phyloP scores from a whole-genome alignment of 2,797 vertebrate species.

The Melanogrammus aeglefinus region DNA sequence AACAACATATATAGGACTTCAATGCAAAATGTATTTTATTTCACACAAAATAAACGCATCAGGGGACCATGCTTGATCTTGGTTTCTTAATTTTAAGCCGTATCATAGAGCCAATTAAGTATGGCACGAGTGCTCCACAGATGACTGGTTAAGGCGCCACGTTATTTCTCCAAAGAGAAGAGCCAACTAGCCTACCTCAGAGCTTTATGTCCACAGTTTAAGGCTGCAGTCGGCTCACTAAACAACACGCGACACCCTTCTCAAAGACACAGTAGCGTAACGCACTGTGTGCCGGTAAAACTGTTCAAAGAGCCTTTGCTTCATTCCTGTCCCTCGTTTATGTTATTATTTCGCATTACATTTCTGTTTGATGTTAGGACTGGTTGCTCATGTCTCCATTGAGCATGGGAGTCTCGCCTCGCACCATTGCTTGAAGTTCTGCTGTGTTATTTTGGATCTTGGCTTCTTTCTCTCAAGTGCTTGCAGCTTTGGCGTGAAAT shows the following conservation, averaged over 20 bases:
- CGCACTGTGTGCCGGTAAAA: neutral
- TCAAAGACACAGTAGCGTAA: neutral
- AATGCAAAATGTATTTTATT: neutral
- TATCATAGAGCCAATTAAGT: neutral
- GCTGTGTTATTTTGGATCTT: slow-evolving; percentile 53
- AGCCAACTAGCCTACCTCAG: neutral
- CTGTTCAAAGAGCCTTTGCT: neutral
- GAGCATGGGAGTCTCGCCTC: slow-evolving; percentile 32
- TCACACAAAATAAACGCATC: neutral
- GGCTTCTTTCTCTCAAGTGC: slow-evolving; percentile 33
- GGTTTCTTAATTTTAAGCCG: neutral
- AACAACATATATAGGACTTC: neutral
- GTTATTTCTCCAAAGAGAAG: neutral
- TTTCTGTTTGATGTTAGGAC: neutral
- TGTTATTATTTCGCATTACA: slow-evolving; percentile 5
- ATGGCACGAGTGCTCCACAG: neutral
- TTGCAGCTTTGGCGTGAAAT: slow-evolving; percentile 54
- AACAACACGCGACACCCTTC: neutral
- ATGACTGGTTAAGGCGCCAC: neutral
- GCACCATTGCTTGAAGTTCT: slow-evolving; percentile 32
- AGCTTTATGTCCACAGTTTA: neutral
- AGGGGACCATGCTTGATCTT: neutral
- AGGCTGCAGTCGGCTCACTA: neutral
- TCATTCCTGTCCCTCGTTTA: slow-evolving; percentile 11
- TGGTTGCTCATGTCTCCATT: slow-evolving; percentile 18